Percentiles rank a stretch among this genome's conserved stretches.
These are phyloP conservation scores for Caenorhabditis japonica DNA, from an alignment of 2,888 invertebrate species.

Conservation along the genomic window DNA sequence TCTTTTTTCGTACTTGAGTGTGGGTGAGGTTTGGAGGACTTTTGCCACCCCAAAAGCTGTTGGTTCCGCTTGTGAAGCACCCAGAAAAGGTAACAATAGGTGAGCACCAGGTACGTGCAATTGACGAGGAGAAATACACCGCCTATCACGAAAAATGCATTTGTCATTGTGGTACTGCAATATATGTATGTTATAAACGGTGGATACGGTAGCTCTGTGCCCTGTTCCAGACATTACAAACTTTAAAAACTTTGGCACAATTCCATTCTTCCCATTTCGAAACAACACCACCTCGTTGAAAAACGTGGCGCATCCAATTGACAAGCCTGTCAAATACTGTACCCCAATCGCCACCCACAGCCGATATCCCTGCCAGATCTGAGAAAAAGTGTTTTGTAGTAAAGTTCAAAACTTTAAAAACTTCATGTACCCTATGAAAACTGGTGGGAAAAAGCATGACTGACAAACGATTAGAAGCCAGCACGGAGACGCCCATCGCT, in stretches of 20 bases:
- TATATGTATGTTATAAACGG: not conserved
- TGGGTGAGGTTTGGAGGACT: not conserved
- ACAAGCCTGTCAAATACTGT: constrained; percentile 31
- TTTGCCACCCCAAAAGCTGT: not conserved
- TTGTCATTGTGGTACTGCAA: constrained; percentile 32
- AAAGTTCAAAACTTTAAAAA: too few relatives aligned
- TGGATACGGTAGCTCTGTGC: too few relatives aligned
- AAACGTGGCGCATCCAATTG: constrained; percentile 28
- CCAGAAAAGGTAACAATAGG: constrained; percentile 40
- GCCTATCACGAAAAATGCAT: constrained; percentile 32
- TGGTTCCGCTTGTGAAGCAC: constrained; percentile 17
- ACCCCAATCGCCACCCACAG: constrained; percentile 24
- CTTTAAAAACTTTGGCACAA: constrained; percentile 46
- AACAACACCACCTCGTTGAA: constrained; percentile 25
- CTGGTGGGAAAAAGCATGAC: constrained; percentile 41
- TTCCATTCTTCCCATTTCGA: constrained; percentile 21
- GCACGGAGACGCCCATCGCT: constrained; percentile 40
- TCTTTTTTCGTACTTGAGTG: constrained; percentile 5
- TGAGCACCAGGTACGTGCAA: constrained; percentile 13
- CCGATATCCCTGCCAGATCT: constrained; percentile 36
- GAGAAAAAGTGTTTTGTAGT: not conserved
- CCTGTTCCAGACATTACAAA: not conserved
- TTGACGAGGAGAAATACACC: constrained; percentile 31
- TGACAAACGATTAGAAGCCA: constrained; percentile 43
- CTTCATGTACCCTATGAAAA: constrained; percentile 20